Evolutionary conservation across 2,797 vertebrate species (phyloP).

Genomic region (Gambelia wislizenii): DNA sequence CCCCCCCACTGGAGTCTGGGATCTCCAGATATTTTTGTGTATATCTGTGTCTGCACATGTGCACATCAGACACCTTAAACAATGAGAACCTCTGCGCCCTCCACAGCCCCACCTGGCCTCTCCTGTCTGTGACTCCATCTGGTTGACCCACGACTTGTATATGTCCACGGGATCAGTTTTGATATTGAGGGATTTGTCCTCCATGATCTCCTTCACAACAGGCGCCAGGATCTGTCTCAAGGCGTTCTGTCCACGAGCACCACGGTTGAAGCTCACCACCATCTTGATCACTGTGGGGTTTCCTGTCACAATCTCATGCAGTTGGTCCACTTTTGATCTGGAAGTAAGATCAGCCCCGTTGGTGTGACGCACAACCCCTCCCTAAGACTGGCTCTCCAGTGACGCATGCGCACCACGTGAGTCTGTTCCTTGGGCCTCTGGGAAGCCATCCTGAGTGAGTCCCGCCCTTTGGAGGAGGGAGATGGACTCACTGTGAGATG

Average conservation of each 20-base stretch:
- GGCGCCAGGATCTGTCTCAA: slow-evolving; percentile 94
- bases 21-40: background rate
- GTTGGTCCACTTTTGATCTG: slow-evolving; percentile 97
- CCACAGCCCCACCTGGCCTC: slow-evolving; percentile 89
- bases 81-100: background rate
- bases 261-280: slow-evolving; percentile 98
- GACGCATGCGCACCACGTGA: no score
- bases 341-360: slow-evolving; percentile 19
- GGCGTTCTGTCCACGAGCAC: slow-evolving; percentile 94
- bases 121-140: slow-evolving; percentile 98
- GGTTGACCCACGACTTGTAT: slow-evolving; percentile 98
- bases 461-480: background rate
- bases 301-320: slow-evolving; percentile 97
- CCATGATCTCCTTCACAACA: slow-evolving; percentile 97
- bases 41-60: no score
- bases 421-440: background rate
- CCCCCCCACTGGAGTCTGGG: no score
- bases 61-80: background rate
- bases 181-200: slow-evolving; percentile 96
- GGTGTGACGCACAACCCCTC: background rate
- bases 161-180: slow-evolving; percentile 98
- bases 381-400: no score
- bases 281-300: slow-evolving; percentile 99
- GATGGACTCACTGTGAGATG: no score
- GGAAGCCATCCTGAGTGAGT: background rate